A percentile compares a stretch with the other conserved stretches of the same genome.
Conservation (phyloP, 2,888 invertebrate genomes). For the Patella caerulea region DNA sequence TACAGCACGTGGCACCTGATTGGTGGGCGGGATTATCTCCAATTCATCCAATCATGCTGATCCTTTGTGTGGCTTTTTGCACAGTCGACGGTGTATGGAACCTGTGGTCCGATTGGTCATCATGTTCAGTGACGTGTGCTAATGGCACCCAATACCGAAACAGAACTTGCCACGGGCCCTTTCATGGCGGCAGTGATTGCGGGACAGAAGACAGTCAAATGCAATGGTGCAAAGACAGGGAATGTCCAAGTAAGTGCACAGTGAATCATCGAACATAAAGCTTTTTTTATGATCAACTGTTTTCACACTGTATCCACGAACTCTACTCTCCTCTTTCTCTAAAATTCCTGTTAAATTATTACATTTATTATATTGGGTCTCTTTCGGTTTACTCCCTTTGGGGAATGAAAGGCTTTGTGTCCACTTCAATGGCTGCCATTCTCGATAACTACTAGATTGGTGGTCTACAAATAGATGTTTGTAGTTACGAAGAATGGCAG, state of each 20-base stretch:
- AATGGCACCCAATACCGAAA: constrained; percentile 46
- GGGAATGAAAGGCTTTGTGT: too few relatives aligned
- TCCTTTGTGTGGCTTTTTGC: neutral
- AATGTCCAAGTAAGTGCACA: constrained; percentile 50
- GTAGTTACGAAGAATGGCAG: too few relatives aligned
- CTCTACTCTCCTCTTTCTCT: neutral
- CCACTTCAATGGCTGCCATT: too few relatives aligned
- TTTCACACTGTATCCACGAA: neutral
- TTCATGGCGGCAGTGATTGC: constrained; percentile 52
- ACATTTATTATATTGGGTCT: neutral
- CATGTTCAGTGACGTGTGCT: constrained; percentile 53
- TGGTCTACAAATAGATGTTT: too few relatives aligned
- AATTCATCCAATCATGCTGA: neutral
- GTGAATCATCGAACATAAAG: neutral
- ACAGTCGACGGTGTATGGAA: constrained; percentile 56
- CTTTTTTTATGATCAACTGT: neutral
- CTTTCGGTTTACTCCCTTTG: neutral
- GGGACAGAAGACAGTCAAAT: constrained; percentile 41
- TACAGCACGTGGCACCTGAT: too few relatives aligned
- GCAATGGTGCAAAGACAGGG: constrained; percentile 42
- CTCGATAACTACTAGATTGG: too few relatives aligned
- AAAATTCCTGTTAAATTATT: neutral
- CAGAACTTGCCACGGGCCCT: constrained; percentile 49
- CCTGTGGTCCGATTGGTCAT: constrained; percentile 48
- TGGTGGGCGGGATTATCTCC: too few relatives aligned